Conservation (phyloP, 2,797 vertebrate genomes). For the Urocyon cinereoargenteus region DNA sequence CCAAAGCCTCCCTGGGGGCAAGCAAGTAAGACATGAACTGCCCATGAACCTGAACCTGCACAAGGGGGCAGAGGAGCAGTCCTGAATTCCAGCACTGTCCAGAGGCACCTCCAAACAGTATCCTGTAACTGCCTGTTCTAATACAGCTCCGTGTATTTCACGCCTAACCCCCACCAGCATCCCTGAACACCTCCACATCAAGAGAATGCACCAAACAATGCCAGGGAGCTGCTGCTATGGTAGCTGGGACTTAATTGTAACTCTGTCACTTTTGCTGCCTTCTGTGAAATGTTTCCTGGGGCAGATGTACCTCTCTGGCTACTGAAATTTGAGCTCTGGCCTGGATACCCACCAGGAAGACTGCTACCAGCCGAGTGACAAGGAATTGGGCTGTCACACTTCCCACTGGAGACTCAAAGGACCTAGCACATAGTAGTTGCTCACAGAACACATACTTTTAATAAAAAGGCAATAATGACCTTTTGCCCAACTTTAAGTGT, state of each 20-base stretch:
- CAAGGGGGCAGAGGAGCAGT: neutral
- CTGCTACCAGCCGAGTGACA: neutral
- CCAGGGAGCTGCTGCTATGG: neutral
- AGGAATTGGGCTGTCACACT: neutral
- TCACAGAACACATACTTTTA: neutral
- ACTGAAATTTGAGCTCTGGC: neutral
- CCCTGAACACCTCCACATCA: rapidly evolving
- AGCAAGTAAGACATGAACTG: neutral
- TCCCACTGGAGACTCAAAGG: neutral
- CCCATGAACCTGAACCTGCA: neutral
- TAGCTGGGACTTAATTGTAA: rapidly evolving
- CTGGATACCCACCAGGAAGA: neutral
- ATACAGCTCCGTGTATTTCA: neutral
- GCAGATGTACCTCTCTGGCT: neutral
- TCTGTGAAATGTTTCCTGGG: neutral
- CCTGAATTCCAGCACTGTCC: neutral
- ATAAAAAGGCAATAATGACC: neutral
- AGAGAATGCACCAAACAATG: neutral
- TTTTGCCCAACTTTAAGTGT: neutral
- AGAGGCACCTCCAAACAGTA: neutral
- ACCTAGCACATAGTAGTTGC: neutral
- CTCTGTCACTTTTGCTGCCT: neutral
- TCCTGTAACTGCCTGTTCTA: neutral
- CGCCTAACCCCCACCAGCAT: no score
- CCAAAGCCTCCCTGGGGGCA: neutral